Base-by-base conservation (phyloP, 1,140 invertebrate genomes). In the Lysiphlebus fabarum region DNA sequence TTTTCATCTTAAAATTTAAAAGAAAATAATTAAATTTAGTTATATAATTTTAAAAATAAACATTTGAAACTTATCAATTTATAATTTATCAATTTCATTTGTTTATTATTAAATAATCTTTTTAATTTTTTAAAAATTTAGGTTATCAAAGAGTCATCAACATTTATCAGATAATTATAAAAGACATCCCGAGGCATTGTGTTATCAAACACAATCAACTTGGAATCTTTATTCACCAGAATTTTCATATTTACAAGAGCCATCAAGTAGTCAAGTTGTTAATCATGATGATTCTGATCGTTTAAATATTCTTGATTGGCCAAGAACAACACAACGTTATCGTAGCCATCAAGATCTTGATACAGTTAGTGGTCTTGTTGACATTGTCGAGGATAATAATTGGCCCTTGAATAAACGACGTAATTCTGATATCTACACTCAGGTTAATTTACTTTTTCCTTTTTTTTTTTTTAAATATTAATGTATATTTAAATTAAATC, bases 141-240 rank as follows among this genome's bases (percentile, higher is more conserved):
- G 78, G 65, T 63, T 80, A n/a, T 77, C 68, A 2, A 80, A 78
- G 59, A 79, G 77, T 59, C 78, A 80, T 51, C 78, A 79, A 55
- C 76, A 80, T 47, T 68, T 80, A 0, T 72, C 67, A 9, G 77
- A 76, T 14, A 73, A 70, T 5, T 77, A 75, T 65, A 76, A 80
- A 8, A 65, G 69, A 56, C 73, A 69, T 58, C 72, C 67, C 65
- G 74, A 77, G 14, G 14, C 58, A 4, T 74, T 67, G 50, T 59
- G 66, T 2, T 68, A 71, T 56, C 67, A 77, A 6, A 76, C 75
- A 12, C 73, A 67, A 50, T 76, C 76, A 6, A 62, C 71, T 10
- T 78, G 73, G 59, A 74, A 73, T 10, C 66, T 78, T 10, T 70
- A 76, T 54, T 69, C 73, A 17, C 64, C 67, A 37, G 64, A 63